Evolutionary conservation across 2,888 invertebrate genomes (phyloP).

Genomic region (Drosophila paucipuncta): DNA sequence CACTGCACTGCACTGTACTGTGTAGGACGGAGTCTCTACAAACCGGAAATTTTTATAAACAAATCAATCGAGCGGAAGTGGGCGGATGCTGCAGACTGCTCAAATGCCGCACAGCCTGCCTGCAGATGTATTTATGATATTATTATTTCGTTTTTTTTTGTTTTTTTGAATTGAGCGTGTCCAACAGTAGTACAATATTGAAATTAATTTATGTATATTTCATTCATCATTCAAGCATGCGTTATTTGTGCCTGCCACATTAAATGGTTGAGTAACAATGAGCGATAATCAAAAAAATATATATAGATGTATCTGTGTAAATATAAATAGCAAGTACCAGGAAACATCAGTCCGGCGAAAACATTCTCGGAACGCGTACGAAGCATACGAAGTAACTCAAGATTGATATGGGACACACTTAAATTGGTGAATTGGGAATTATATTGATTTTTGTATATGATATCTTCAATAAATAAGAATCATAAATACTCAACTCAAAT

Average conservation of each 20-base stretch:
- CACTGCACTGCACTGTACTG: conserved; percentile 11
- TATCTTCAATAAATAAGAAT: not conserved
- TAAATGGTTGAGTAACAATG: conserved; percentile 30
- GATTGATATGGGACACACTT: conserved; percentile 29
- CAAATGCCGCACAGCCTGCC: not conserved
- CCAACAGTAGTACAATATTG: conserved; percentile 40
- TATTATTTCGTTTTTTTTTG: not conserved
- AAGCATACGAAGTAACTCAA: conserved; percentile 6
- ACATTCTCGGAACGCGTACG: not conserved
- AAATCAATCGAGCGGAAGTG: conserved; percentile 77
- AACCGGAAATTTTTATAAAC: conserved; percentile 76
- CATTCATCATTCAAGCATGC: conserved; percentile 41
- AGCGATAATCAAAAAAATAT: conserved; percentile 21
- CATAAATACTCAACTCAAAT: not conserved
- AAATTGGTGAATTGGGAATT: not conserved
- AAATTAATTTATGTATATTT: conserved; percentile 43
- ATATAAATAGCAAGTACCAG: conserved; percentile 24
- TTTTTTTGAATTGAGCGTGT: conserved; percentile 20
- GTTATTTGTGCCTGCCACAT: conserved; percentile 19
- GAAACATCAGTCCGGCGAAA: conserved; percentile 16
- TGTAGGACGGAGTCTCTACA: conserved; percentile 19
- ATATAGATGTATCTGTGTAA: not conserved
- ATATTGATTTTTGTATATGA: not conserved
- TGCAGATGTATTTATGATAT: conserved; percentile 41
- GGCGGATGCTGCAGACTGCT: conserved; percentile 40